A percentile compares a stretch with the other conserved stretches of the same genome.
Evolutionary conservation across 2,888 invertebrate species (phyloP).

Genomic region (Molorchus minor): DNA sequence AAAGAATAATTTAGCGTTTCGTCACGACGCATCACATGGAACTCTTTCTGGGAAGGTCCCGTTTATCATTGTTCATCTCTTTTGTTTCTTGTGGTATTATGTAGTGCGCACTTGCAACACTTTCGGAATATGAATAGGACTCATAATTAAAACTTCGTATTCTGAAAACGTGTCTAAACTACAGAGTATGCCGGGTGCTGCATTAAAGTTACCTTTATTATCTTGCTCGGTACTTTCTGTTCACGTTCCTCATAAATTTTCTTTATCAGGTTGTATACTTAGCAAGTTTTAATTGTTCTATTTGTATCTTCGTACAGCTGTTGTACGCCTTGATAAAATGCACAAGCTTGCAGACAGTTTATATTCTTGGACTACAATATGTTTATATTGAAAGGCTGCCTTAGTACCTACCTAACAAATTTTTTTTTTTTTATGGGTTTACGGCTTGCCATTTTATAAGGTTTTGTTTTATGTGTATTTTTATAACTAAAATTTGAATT

Average conservation of each 20-base stretch:
- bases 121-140: slow-evolving; percentile 42
- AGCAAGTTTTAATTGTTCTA: slow-evolving; percentile 17
- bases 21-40: slow-evolving; percentile 27
- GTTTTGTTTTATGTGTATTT: no score
- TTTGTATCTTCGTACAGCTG: no score
- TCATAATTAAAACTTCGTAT: slow-evolving; percentile 41
- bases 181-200: slow-evolving; percentile 24
- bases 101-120: slow-evolving; percentile 35
- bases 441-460: no score
- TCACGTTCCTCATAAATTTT: slow-evolving; percentile 20
- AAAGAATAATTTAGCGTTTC: slow-evolving; percentile 30
- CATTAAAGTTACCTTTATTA: slow-evolving; percentile 28
- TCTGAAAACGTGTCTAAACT: slow-evolving; percentile 33
- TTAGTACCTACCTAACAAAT: no score
- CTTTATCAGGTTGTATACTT: slow-evolving; percentile 8
- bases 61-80: slow-evolving; percentile 38
- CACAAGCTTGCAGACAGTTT: no score
- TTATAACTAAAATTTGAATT: no score
- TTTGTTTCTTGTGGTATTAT: slow-evolving; percentile 27
- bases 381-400: no score
- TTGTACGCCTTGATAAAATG: no score
- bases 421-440: no score
- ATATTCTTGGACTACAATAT: no score
- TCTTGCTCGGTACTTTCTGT: slow-evolving; percentile 14
- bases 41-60: slow-evolving; percentile 37